Conservation (phyloP, 2,888 invertebrate species). For the Philopedon plagiatum region DNA sequence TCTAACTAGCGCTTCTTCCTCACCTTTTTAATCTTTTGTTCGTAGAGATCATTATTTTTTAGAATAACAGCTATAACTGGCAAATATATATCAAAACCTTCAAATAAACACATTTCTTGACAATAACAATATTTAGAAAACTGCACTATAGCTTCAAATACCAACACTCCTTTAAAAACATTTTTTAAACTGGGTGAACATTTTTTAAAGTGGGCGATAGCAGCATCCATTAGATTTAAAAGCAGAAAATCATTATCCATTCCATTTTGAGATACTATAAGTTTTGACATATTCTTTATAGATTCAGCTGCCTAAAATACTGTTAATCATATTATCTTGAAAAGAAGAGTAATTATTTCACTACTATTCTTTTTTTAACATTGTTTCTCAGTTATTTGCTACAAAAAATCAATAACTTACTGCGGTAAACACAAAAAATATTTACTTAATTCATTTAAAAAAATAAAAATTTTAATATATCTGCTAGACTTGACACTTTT, state of each 20-base stretch:
- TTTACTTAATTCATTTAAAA: no score
- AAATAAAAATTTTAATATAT: no score
- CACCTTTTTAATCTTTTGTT: slow-evolving; percentile 3
- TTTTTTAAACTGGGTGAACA: background rate
- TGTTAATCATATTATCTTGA: background rate
- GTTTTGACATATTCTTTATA: slow-evolving; percentile 22
- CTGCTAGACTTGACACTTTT: no score
- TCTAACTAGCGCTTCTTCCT: no score
- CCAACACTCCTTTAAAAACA: slow-evolving; percentile 25
- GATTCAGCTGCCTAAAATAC: slow-evolving; percentile 29
- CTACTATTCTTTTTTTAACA: no score
- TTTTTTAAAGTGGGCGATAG: background rate
- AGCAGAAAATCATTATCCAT: slow-evolving; percentile 10
- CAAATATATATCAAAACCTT: slow-evolving; percentile 44
- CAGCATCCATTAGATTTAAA: background rate
- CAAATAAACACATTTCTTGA: background rate
- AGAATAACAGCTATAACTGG: slow-evolving; percentile 44
- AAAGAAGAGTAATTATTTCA: no score
- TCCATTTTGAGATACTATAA: slow-evolving; percentile 32
- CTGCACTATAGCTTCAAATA: slow-evolving; percentile 29
- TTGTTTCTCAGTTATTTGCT: no score
- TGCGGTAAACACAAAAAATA: no score
- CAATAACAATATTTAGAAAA: background rate
- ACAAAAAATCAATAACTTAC: no score
- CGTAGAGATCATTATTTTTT: slow-evolving; percentile 18